A percentile compares a stretch with the other conserved stretches of the same genome.
These are phyloP conservation scores for Eptesicus fuscus DNA, from an alignment of 2,113 vertebrate genomes.

Conservation along the genomic window DNA sequence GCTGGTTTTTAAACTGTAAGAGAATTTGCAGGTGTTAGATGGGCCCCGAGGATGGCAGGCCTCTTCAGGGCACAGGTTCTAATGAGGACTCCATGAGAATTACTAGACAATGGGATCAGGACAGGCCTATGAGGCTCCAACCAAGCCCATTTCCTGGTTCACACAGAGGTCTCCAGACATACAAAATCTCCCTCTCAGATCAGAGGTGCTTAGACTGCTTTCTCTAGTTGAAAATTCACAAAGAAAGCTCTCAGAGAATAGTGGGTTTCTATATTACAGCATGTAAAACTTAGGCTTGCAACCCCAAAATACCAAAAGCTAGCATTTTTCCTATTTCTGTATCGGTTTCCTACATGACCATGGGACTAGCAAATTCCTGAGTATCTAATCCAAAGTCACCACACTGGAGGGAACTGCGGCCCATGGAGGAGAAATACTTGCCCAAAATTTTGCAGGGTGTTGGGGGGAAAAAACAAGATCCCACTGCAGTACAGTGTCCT, in stretches of 20 bases:
- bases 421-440: neutral
- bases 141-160: neutral
- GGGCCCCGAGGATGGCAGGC: neutral
- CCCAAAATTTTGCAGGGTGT: neutral
- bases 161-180: neutral
- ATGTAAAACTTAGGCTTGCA: neutral
- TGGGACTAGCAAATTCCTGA: neutral
- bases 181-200: constrained; percentile 8
- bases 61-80: neutral
- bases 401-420: neutral
- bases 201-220: neutral
- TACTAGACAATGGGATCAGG: neutral
- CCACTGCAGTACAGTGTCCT: neutral
- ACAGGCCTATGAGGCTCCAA: neutral
- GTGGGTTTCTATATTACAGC: neutral
- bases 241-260: neutral
- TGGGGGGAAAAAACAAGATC: neutral
- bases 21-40: constrained; percentile 27
- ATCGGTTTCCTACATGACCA: neutral
- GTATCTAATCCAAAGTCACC: neutral
- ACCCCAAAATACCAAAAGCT: constrained; percentile 4
- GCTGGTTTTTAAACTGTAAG: constrained; percentile 23
- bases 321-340: neutral
- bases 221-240: constrained; percentile 39
- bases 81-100: neutral